Evolutionary conservation across 1,140 invertebrate species (phyloP), one percentile per base, ranked within the genome.

Genomic region (Cydia strobilella): DNA sequence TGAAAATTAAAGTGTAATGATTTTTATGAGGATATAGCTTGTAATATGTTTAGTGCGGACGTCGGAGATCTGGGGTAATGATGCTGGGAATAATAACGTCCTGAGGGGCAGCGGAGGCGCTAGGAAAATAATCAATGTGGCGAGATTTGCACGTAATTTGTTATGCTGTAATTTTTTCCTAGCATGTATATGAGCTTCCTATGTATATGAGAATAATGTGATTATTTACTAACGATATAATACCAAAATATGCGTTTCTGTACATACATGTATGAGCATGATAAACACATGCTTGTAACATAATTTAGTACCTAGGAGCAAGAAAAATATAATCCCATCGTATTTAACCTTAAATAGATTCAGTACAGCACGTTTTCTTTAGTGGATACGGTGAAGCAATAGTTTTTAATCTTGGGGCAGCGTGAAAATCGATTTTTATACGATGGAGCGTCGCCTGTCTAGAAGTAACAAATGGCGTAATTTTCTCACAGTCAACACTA

Each of bases 381-480:
- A 51, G 15, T 18, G n/a, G 48, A 51, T 13, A 45, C 42, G 62
- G 62, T 27, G 25, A 31, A 35, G 63, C 12, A 65, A 65, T 42
- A 69, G 65, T 69, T 42, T 69, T 42, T 69, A 69, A 69, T 69
- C 65, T 39, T 6, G 65, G 18, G n/a, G 27, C 15, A 39, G 65
- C 65, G 27, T 39, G 35, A 69, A 69, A 69, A 69, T 15, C 31
- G 65, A 42, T 69, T 69, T 69, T 69, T 69, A 69, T 69, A 69
- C 65, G 31, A 69, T 69, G 65, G 69, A 74, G 71, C 63, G 63
- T 65, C 72, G 77, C 75, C 79, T 75, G 75, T 74, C 71, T 77
- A 74, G 45, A 74, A 72, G 76, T 80, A 81, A 81, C 75, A 72
- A 78, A 80, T 80, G 75, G 77, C 69, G 76, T 76, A 79, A 81